Percentiles rank a stretch among this genome's conserved stretches.
Evolutionary conservation across 1,140 invertebrate genomes (phyloP).

Genomic region (Leptestheria dahalacensis): DNA sequence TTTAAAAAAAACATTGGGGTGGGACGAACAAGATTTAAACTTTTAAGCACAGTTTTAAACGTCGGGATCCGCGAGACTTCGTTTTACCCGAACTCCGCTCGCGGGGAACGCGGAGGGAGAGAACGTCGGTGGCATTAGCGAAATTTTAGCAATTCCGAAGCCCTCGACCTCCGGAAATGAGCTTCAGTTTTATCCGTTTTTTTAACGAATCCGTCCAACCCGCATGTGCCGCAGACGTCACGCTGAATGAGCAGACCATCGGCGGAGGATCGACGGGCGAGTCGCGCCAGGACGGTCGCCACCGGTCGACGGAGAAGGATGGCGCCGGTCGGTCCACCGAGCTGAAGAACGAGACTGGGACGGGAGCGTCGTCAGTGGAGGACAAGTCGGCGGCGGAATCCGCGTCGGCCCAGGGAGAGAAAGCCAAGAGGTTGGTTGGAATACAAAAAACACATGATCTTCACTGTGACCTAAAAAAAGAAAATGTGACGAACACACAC

Average conservation of each 20-base stretch:
- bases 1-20: too few relatives aligned
- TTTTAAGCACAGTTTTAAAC: too few relatives aligned
- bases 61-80: too few relatives aligned
- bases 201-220: background rate
- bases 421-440: constrained; percentile 34
- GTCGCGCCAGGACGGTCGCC: background rate
- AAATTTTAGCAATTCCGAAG: too few relatives aligned
- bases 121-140: too few relatives aligned
- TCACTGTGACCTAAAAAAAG: constrained; percentile 14
- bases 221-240: background rate
- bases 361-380: constrained; percentile 27
- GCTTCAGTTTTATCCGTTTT: background rate
- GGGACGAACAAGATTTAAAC: too few relatives aligned
- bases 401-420: constrained; percentile 17
- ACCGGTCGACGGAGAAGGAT: background rate
- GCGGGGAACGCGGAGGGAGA: too few relatives aligned
- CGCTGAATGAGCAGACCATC: background rate
- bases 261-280: background rate
- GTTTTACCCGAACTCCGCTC: too few relatives aligned
- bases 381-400: background rate
- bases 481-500: too few relatives aligned
- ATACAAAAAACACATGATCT: background rate
- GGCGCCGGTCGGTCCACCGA: too few relatives aligned
- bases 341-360: background rate
- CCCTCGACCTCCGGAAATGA: too few relatives aligned